Conservation (phyloP, 2,888 invertebrate species). For the Apamea crenata region DNA sequence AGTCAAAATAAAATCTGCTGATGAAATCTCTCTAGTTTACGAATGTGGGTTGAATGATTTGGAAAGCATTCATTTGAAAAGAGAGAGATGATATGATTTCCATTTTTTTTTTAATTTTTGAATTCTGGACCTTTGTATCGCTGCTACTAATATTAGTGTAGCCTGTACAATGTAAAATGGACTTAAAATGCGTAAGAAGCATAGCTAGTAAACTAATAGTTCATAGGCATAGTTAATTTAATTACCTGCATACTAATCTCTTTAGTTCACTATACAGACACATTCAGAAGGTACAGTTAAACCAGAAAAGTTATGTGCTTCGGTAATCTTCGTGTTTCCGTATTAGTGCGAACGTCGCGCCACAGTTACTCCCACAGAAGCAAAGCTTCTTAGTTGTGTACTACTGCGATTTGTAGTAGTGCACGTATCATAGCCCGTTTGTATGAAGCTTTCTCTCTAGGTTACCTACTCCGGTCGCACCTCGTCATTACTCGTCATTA, state of each 20-base stretch:
- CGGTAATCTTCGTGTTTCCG: background rate
- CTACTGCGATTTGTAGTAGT: background rate
- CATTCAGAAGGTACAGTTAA: background rate
- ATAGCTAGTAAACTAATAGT: no score
- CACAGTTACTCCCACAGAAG: background rate
- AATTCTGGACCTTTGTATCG: background rate
- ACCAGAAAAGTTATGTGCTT: conserved; percentile 2
- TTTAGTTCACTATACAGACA: background rate
- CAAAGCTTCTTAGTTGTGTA: background rate
- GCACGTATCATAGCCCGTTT: background rate
- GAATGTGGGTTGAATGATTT: background rate
- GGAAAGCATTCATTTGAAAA: background rate
- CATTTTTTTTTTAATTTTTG: background rate
- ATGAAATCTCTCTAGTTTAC: no score
- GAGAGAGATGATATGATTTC: no score
- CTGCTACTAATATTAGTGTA: background rate
- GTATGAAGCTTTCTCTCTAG: background rate
- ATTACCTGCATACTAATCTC: conserved; percentile 4
- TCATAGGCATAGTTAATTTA: background rate
- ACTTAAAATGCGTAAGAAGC: background rate
- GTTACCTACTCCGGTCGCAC: background rate
- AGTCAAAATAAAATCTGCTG: background rate
- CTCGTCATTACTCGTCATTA: background rate
- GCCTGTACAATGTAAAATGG: background rate
- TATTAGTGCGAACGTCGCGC: background rate